Evolutionary conservation across 2,888 invertebrate genomes (phyloP).

Genomic region (Torymus aiolomorphi): DNA sequence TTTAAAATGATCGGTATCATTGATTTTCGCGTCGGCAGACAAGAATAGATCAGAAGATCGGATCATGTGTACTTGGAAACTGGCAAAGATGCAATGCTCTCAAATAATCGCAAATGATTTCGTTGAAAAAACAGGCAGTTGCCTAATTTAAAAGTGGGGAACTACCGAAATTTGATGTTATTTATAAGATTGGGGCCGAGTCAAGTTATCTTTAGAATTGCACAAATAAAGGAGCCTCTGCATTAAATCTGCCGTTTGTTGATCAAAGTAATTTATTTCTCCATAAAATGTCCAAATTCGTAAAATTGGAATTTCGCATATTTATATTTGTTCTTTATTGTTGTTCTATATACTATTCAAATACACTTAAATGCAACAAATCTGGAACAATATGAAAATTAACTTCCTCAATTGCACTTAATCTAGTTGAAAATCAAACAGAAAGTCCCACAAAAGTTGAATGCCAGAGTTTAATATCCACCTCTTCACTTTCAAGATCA

Average conservation of each 20-base stretch:
- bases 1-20: slow-evolving; percentile 10
- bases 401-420: no score
- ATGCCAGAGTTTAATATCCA: background rate
- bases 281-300: background rate
- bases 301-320: background rate
- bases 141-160: slow-evolving; percentile 58
- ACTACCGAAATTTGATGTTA: slow-evolving; percentile 13
- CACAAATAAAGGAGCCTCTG: background rate
- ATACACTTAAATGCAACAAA: no score
- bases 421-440: no score
- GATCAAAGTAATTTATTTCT: background rate
- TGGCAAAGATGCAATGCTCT: slow-evolving; percentile 5
- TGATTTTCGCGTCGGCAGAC: slow-evolving; percentile 22
- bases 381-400: no score
- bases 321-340: no score
- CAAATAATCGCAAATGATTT: slow-evolving; percentile 31
- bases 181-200: slow-evolving; percentile 22
- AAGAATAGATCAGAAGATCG: slow-evolving; percentile 39
- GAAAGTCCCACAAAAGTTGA: no score
- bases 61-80: slow-evolving; percentile 5
- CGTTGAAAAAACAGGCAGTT: slow-evolving; percentile 59
- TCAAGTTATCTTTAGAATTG: slow-evolving; percentile 20
- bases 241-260: background rate
- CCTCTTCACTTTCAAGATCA: slow-evolving; percentile 20
- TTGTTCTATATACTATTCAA: no score